Percentiles rank a stretch among this genome's conserved stretches.
Evolutionary conservation across 1,140 invertebrate species (phyloP).

Genomic region (Solenopsis invicta): DNA sequence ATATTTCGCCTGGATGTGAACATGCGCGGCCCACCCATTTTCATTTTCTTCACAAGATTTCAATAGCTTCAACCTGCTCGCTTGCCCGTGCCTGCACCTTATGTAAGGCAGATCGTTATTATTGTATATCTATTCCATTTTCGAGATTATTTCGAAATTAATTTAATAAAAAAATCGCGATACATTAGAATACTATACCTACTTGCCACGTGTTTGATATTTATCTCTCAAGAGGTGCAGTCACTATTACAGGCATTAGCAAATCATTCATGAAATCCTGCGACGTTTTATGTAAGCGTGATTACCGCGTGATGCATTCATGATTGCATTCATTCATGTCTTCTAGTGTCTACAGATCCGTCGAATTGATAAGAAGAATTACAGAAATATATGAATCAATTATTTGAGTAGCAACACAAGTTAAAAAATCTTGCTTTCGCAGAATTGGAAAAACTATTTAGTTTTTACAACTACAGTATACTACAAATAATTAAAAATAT

Average conservation of each 20-base stretch:
- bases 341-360: constrained; percentile 78
- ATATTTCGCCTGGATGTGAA: constrained; percentile 59
- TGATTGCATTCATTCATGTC: constrained; percentile 71
- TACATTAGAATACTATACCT: not conserved
- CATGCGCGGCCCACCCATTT: constrained; percentile 10
- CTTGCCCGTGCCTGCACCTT: constrained; percentile 77
- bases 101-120: not conserved
- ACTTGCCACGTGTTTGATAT: too few species aligned
- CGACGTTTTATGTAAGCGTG: constrained; percentile 68
- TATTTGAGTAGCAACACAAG: too few species aligned
- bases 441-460: too few species aligned
- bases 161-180: not conserved
- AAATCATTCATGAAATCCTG: constrained; percentile 65
- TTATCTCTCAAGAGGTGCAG: constrained; percentile 54
- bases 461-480: too few species aligned
- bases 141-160: constrained; percentile 20
- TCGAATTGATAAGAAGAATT: not conserved
- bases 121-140: not conserved
- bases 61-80: constrained; percentile 71
- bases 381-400: not conserved
- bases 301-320: constrained; percentile 69
- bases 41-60: constrained; percentile 67
- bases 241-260: constrained; percentile 64
- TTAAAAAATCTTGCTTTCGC: too few species aligned
- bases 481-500: too few species aligned